Evolutionary conservation across 1,140 invertebrate species (phyloP), one percentile per base, ranked within the genome.

Genomic region (Megathymus violae): DNA sequence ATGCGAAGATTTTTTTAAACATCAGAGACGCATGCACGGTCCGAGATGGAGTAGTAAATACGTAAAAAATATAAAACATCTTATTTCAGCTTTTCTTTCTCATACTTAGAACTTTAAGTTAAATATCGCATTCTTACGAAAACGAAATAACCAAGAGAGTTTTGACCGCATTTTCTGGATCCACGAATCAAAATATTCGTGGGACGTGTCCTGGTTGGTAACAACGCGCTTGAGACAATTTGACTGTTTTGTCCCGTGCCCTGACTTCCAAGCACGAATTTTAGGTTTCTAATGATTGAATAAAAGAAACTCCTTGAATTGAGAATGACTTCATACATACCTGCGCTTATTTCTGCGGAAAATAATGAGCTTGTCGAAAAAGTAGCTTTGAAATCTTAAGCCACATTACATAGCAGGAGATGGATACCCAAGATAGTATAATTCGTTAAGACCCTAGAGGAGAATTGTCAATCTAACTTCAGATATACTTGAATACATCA

Each of bases 131-230:
- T 36, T 36, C 34, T 36, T 56, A 9, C 15, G 15, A 44, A 27
- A 56, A 43, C 9, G 22, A 56, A 56, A 56, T 17, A 44, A 19
- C 27, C 22, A 5, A 56, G 17, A 34, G 50, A 43, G 40, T 56
- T 27, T 47, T 11, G 41, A 36, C 19, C 22, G 58, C 27, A 22
- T 51, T 43, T 62, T 51, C 27, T 44, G 46, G 54, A 27, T 51
- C 46, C 59, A 50, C 36, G 59, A 62, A 62, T 62, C 38, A 62
- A 62, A 62, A 51, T 62, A 62, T 62, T 51, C 25, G 38, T n/a
- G 36, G 13, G n/a, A 62, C 59, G 48, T 50, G 59, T 51, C 36
- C 47, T 38, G 44, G 15, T 51, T 43, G 19, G 16, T 22, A 62
- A 59, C 43, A 17, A 62, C 16, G 15, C 13, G 4, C 41, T 62